Evolutionary conservation across 2,888 invertebrate genomes (phyloP).

Genomic region (Brachypalpus laphriformis): DNA sequence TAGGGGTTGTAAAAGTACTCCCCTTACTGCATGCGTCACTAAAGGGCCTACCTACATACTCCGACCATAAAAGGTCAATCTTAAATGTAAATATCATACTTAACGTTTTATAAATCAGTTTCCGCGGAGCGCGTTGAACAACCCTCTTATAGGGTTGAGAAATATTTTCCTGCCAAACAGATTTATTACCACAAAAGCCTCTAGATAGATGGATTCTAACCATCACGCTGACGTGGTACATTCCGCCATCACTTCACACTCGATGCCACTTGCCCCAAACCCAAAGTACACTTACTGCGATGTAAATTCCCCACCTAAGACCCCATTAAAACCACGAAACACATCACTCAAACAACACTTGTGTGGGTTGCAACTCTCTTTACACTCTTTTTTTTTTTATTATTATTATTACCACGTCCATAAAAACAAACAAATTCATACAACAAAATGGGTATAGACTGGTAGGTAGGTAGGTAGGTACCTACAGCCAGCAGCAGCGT

Average conservation of each 20-base stretch:
- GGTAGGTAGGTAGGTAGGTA: too few species aligned
- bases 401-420: conserved; percentile 9
- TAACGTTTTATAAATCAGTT: conserved; percentile 6
- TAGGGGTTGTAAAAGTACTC: background rate
- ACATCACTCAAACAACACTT: conserved; percentile 40
- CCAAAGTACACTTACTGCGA: background rate
- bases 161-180: background rate
- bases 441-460: background rate
- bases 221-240: background rate
- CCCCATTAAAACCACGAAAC: conserved; percentile 8
- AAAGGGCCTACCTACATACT: background rate
- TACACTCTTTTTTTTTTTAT: conserved; percentile 7
- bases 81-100: background rate
- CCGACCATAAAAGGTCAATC: background rate
- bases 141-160: background rate
- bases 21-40: background rate
- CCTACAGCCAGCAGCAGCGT: background rate
- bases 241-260: background rate
- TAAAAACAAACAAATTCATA: conserved; percentile 27
- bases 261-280: background rate
- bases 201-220: background rate
- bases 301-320: background rate
- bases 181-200: background rate
- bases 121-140: conserved; percentile 15
- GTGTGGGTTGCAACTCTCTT: conserved; percentile 39